Percentiles rank a stretch among this genome's conserved stretches.
These are phyloP conservation scores for Psylliodes chrysocephalus DNA, from an alignment of 2,888 invertebrate genomes.

Conservation along the genomic window DNA sequence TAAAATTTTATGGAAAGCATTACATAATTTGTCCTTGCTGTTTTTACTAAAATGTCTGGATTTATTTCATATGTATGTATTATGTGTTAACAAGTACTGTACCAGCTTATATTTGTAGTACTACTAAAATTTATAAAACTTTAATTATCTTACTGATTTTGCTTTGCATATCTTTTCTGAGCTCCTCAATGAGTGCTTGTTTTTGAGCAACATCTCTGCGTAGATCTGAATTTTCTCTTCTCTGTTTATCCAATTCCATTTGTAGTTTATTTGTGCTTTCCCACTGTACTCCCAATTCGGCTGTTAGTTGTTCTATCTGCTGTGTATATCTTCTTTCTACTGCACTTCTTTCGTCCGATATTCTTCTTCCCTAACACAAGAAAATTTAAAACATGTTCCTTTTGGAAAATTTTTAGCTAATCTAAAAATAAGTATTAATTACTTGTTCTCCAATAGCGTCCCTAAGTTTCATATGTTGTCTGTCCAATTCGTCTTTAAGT, in stretches of 20 bases:
- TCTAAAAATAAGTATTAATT: background rate
- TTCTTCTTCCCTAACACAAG: slow-evolving; percentile 65
- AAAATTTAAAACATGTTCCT: background rate
- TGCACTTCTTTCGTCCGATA: slow-evolving; percentile 77
- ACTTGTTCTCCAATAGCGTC: slow-evolving; percentile 80
- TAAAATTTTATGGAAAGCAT: too few relatives aligned
- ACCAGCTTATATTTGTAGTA: background rate
- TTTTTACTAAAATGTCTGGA: too few relatives aligned
- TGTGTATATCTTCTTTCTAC: slow-evolving; percentile 79
- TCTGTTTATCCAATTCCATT: slow-evolving; percentile 81
- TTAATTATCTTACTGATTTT: slow-evolving; percentile 72
- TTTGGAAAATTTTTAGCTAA: background rate
- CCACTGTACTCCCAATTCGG: slow-evolving; percentile 83
- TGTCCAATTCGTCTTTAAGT: slow-evolving; percentile 79
- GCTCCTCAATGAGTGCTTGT: slow-evolving; percentile 78
- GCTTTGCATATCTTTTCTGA: slow-evolving; percentile 81
- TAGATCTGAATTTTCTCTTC: slow-evolving; percentile 79
- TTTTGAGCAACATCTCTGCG: slow-evolving; percentile 82
- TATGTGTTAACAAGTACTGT: background rate
- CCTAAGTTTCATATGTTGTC: slow-evolving; percentile 79
- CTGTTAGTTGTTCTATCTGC: slow-evolving; percentile 80
- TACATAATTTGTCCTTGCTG: too few relatives aligned
- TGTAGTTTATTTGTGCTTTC: slow-evolving; percentile 81
- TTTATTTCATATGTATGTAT: too few relatives aligned
- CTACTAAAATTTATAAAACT: too few relatives aligned